Base-by-base conservation (phyloP, 2,888 invertebrate species). In the Papilio gigon region DNA sequence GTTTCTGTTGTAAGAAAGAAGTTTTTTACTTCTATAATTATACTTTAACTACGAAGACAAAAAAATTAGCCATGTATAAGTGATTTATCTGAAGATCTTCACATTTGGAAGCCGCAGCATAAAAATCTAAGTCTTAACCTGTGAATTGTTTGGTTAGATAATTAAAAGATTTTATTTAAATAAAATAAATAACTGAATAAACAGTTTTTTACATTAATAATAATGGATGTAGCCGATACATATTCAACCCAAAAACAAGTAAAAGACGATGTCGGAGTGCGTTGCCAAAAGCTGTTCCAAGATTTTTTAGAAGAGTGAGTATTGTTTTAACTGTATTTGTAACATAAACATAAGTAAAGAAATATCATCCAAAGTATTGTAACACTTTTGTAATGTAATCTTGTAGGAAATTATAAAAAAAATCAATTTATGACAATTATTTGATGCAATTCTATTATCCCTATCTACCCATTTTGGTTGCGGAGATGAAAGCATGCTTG, bases 271-370 rank as follows among this genome's bases (percentile, higher is more conserved):
- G 95, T 99, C 76, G 98, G 98, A 74, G 94, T 97, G 44, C 94
- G 98, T 70, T 98, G 98, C 83, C 99, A 99, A 86, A 98, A 98
- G 87, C 92, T 98, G 50, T 99, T 99, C 86, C 98, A 98, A 84
- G 98, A 98, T 86, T 99, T 99, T 81, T 93, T 99, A 30, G 97
- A 98, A 87, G 98, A 98, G 97, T 98, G 87, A 94, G 95, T 93
- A 71, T 35, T 70, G 20, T 40, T 58, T 64, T 22, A n/a, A 53
- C 14, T 8, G 25, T n/a, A n/a, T 53, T 53, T 25, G 27, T n/a
- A n/a, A n/a, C 27, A 22, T 30, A 17, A n/a, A 25, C 27, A 27
- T 4, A n/a, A 27, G 8, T 30, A 8, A 53, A 27, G 6, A 5
- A n/a, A 22, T 14, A 53, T 27, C n/a, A 2, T 27, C n/a, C 2